Evolutionary conservation across 1,140 invertebrate species (phyloP).

Genomic region (Drosophila murphyi): DNA sequence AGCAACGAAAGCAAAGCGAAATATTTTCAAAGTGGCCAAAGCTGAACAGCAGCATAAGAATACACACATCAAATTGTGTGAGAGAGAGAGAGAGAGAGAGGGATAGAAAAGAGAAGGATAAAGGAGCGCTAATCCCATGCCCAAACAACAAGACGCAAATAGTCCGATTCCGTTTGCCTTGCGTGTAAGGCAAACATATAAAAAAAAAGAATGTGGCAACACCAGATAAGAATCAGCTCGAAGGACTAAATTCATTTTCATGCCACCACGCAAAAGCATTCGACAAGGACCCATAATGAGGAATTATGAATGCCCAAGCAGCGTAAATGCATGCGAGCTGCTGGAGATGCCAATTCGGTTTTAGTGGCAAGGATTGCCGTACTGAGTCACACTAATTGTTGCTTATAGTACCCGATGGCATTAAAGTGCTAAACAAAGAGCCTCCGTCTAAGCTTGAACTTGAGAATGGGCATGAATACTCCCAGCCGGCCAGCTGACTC

Average conservation of each 20-base stretch:
- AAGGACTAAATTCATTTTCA: slow-evolving; percentile 15
- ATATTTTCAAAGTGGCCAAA: slow-evolving; percentile 37
- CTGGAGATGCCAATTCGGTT: slow-evolving; percentile 6
- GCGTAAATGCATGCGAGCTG: slow-evolving; percentile 34
- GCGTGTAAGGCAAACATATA: slow-evolving; percentile 49
- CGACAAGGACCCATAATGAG: slow-evolving; percentile 60
- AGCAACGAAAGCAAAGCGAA: slow-evolving; percentile 32
- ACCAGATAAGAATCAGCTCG: slow-evolving; percentile 43
- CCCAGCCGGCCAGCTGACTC: background rate
- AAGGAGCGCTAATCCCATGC: background rate
- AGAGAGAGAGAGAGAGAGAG: background rate
- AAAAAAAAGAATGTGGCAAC: slow-evolving; percentile 22
- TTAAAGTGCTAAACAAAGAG: background rate
- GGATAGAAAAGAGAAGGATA: no score
- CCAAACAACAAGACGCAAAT: slow-evolving; percentile 1
- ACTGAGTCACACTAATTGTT: slow-evolving; percentile 57
- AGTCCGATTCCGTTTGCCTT: slow-evolving; percentile 12
- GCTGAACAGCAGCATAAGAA: slow-evolving; percentile 5
- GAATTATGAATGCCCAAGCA: slow-evolving; percentile 69
- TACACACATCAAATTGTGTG: slow-evolving; percentile 11
- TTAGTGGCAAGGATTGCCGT: slow-evolving; percentile 19
- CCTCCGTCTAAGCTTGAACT: background rate
- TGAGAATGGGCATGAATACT: background rate
- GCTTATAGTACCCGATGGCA: slow-evolving; percentile 57
- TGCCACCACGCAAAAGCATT: slow-evolving; percentile 10